These are phyloP conservation scores for Bujurquina vittata DNA, from an alignment of 2,113 vertebrate species.

Conservation along the genomic window DNA sequence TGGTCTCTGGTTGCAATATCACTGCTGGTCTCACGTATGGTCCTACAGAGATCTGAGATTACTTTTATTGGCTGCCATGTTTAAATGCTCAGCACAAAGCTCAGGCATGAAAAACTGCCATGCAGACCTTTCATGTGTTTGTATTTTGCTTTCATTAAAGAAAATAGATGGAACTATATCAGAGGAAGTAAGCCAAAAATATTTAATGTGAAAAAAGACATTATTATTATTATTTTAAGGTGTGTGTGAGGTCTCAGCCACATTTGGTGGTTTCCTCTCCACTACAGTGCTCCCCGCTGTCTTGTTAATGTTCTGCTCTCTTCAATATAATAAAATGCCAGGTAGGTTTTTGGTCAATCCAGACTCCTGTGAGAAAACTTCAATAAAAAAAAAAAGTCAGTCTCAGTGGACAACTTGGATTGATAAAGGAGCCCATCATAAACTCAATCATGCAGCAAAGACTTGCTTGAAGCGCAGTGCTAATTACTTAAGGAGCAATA, in stretches of 20 bases:
- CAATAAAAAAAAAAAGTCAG: conserved; percentile 9
- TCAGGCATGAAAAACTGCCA: neutral
- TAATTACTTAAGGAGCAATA: conserved; percentile 22
- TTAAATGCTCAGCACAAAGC: neutral
- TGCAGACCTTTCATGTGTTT: neutral
- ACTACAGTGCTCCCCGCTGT: conserved; percentile 15
- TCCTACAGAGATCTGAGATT: neutral
- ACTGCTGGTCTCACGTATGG: neutral
- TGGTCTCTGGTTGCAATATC: neutral
- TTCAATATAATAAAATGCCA: conserved; percentile 36
- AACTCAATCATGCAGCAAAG: neutral
- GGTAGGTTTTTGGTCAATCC: conserved; percentile 39
- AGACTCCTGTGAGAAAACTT: conserved; percentile 4
- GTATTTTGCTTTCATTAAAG: neutral
- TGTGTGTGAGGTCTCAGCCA: neutral
- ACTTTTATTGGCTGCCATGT: neutral
- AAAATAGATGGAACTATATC: neutral
- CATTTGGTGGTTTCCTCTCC: conserved; percentile 11
- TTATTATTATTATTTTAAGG: neutral
- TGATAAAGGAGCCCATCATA: neutral
- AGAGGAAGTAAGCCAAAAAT: neutral
- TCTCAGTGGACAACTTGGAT: neutral
- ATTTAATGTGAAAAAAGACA: neutral
- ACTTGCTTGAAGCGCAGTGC: neutral
- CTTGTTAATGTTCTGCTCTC: conserved; percentile 34